phyloP scores from a whole-genome alignment of 2,113 vertebrate genomes.

The Pholis gunnellus region DNA sequence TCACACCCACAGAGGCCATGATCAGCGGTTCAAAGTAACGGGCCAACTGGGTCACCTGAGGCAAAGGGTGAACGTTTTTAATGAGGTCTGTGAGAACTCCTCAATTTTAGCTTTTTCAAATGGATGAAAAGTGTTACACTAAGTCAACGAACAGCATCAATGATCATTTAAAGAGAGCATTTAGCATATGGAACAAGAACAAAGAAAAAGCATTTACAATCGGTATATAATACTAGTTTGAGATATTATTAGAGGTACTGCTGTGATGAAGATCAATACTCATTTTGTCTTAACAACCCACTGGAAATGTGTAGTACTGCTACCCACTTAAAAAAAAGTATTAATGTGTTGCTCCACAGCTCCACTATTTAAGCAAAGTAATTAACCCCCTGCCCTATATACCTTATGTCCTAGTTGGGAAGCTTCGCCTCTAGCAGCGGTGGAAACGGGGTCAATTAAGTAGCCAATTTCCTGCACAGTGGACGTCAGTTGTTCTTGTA shows the following conservation, averaged over 20 bases:
- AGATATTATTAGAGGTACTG: neutral
- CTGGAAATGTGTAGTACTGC: neutral
- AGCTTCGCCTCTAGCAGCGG: constrained; percentile 94
- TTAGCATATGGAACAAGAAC: neutral
- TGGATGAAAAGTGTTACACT: neutral
- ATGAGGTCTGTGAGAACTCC: neutral
- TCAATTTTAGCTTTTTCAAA: neutral
- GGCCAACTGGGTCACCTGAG: constrained; percentile 93
- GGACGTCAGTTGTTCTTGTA: constrained; percentile 97
- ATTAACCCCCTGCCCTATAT: constrained; percentile 66
- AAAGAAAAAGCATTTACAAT: neutral
- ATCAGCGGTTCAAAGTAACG: constrained; percentile 94
- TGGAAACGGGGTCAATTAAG: constrained; percentile 96
- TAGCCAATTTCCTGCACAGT: constrained; percentile 97
- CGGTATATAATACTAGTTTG: neutral
- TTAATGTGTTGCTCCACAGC: constrained; percentile 29
- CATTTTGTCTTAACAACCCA: neutral
- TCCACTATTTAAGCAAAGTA: constrained; percentile 32
- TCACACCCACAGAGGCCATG: constrained; percentile 84
- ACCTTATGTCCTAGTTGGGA: constrained; percentile 99
- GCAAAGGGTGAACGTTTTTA: neutral
- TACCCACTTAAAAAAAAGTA: constrained; percentile 10
- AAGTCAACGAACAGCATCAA: neutral
- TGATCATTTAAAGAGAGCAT: neutral
- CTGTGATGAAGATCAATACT: constrained; percentile 3